A percentile compares a stretch with the other conserved stretches of the same genome.
Evolutionary conservation across 1,140 invertebrate species (phyloP).

Genomic region (Aphaenogaster rudis): DNA sequence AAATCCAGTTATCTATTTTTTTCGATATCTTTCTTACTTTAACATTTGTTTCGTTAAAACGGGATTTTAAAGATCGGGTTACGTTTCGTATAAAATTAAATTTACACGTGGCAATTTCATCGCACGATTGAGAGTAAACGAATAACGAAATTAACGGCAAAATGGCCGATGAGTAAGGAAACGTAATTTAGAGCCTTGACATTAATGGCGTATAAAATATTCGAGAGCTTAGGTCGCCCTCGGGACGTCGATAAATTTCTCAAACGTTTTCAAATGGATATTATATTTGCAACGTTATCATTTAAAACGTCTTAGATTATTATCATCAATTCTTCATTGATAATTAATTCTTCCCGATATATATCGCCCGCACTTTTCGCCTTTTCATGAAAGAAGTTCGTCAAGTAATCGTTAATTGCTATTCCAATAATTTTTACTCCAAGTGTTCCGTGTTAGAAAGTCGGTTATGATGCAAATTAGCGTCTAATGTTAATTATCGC

Average conservation of each 20-base stretch:
- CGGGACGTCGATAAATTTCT: constrained; percentile 5
- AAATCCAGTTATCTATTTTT: neutral
- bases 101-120: neutral
- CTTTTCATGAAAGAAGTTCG: neutral
- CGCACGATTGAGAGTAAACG: neutral
- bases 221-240: neutral
- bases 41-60: neutral
- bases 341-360: neutral
- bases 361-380: neutral
- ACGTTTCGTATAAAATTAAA: constrained; percentile 13
- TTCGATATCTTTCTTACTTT: neutral
- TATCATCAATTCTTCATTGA: constrained; percentile 13
- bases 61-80: neutral
- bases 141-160: constrained; percentile 43
- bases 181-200: constrained; percentile 35
- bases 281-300: neutral
- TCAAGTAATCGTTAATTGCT: constrained; percentile 13
- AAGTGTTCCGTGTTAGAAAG: constrained; percentile 47
- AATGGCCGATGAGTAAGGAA: constrained; percentile 3
- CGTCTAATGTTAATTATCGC: constrained; percentile 61
- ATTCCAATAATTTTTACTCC: constrained; percentile 9
- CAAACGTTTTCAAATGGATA: constrained; percentile 2
- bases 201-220: constrained; percentile 32
- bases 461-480: constrained; percentile 37
- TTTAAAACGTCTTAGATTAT: neutral